Conservation (phyloP, 2,888 invertebrate genomes). For the Leucophora obtusa region DNA sequence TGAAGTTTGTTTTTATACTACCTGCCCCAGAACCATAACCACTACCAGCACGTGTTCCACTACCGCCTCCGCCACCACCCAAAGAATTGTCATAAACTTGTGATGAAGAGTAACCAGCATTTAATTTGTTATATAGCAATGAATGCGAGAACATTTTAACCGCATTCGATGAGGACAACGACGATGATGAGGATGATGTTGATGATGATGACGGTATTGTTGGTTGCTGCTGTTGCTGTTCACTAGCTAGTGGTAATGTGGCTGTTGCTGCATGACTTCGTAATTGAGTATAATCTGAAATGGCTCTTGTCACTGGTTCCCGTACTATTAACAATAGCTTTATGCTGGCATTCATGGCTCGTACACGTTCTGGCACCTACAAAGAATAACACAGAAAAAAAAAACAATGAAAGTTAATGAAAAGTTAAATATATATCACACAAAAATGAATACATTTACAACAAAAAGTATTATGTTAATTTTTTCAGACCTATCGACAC, state of each 20-base stretch:
- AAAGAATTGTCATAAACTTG: conserved; percentile 75
- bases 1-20: conserved; percentile 52
- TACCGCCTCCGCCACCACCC: conserved; percentile 71
- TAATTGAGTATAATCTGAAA: conserved; percentile 97
- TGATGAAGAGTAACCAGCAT: conserved; percentile 66
- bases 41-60: conserved; percentile 56
- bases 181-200: conserved; percentile 22
- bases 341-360: conserved; percentile 95
- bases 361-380: conserved; percentile 94
- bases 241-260: conserved; percentile 80
- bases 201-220: not conserved
- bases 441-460: conserved; percentile 1
- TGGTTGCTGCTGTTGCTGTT: conserved; percentile 43
- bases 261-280: conserved; percentile 89
- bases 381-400: conserved; percentile 32
- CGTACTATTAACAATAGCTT: conserved; percentile 95
- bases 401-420: conserved; percentile 47
- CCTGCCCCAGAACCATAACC: conserved; percentile 59
- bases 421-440: conserved; percentile 41
- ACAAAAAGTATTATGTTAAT: too few relatives aligned
- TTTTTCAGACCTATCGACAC: too few relatives aligned
- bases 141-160: conserved; percentile 65
- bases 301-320: conserved; percentile 96
- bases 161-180: conserved; percentile 28
- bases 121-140: conserved; percentile 73